A percentile compares a stretch with the other conserved stretches of the same genome.
Evolutionary conservation across 1,140 invertebrate species (phyloP).

Genomic region (Neuroterus valhalla): DNA sequence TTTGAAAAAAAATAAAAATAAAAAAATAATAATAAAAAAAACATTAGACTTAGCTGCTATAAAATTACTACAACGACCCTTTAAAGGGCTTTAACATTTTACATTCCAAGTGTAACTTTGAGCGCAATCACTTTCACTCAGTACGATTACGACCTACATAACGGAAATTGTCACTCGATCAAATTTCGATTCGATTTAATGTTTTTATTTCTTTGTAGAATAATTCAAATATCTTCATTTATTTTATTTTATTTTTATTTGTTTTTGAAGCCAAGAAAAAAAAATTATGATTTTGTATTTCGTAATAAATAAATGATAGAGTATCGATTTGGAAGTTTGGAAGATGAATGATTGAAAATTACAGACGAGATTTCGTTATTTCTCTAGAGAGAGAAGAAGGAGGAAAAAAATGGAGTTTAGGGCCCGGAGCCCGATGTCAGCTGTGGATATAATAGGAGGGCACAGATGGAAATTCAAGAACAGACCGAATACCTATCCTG

Average conservation of each 20-base stretch:
- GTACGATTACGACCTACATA: too few species aligned
- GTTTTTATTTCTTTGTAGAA: too few species aligned
- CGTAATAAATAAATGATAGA: neutral
- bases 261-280: too few species aligned
- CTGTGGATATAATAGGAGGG: neutral
- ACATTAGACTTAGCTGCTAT: neutral
- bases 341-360: conserved; percentile 24
- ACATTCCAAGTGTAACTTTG: neutral
- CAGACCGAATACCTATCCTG: neutral
- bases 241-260: too few species aligned
- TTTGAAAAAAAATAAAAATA: conserved; percentile 35
- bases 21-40: conserved; percentile 27
- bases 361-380: conserved; percentile 10
- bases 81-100: neutral
- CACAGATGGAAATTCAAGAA: conserved; percentile 12
- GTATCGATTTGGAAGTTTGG: neutral
- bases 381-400: neutral
- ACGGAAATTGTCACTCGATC: too few species aligned
- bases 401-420: neutral
- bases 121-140: neutral
- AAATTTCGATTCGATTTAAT: too few species aligned
- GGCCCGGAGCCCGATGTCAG: neutral
- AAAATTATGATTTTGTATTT: neutral
- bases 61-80: conserved; percentile 8
- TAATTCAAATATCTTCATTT: too few species aligned